phyloP scores from a whole-genome alignment of 35 echinoderm and acorn worm genomes.

The Lytechinus variegatus region DNA sequence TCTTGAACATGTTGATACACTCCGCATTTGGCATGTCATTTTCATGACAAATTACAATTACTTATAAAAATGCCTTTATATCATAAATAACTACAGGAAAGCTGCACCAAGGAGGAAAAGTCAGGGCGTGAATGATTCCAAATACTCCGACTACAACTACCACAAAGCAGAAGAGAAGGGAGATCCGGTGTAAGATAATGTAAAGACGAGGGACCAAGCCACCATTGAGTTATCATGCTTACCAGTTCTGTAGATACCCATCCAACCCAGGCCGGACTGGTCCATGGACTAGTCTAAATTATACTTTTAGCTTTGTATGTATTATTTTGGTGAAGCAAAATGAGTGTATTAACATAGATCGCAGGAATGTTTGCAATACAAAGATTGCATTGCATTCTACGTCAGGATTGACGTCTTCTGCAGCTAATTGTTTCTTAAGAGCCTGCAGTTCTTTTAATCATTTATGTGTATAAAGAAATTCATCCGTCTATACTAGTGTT shows the following conservation, averaged over 20 bases:
- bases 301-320: too few species aligned
- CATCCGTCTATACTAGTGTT: too few species aligned
- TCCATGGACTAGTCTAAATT: too few species aligned
- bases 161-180: not conserved
- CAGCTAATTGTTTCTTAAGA: slow-evolving; percentile 37
- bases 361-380: too few species aligned
- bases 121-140: not conserved
- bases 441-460: slow-evolving; percentile 10
- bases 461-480: not conserved
- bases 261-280: too few species aligned
- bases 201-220: not conserved
- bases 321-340: too few species aligned
- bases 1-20: too few species aligned
- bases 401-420: slow-evolving; percentile 58
- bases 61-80: too few species aligned
- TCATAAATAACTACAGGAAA: not conserved
- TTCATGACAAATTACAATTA: not conserved
- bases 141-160: not conserved
- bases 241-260: too few species aligned
- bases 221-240: not conserved
- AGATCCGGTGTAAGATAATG: not conserved
- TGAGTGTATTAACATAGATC: too few species aligned
- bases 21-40: not conserved
- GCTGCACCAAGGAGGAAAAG: not conserved
- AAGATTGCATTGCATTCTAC: slow-evolving; percentile 27